These are phyloP conservation scores for Lasioglossum zephyrum DNA, from an alignment of 2,888 invertebrate species.

Conservation along the genomic window DNA sequence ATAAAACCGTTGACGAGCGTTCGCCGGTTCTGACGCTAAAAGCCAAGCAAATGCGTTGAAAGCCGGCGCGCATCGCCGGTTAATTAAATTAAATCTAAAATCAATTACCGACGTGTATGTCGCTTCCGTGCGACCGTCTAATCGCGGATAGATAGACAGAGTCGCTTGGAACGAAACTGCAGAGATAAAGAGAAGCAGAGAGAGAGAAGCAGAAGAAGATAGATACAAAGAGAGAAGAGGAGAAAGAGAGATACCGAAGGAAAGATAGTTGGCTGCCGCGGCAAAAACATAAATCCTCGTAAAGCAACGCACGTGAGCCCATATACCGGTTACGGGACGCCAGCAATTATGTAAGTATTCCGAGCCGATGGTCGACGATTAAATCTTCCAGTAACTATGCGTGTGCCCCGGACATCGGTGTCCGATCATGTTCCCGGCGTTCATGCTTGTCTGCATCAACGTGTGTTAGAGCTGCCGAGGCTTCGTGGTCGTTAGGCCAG, in stretches of 20 bases:
- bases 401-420: conserved; percentile 29
- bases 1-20: conserved; percentile 28
- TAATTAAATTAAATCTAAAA: conserved; percentile 70
- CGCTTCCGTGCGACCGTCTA: conserved; percentile 55
- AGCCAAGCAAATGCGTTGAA: conserved; percentile 53
- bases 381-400: conserved; percentile 64
- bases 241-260: conserved; percentile 20
- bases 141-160: conserved; percentile 29
- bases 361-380: conserved; percentile 67
- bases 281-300: conserved; percentile 70
- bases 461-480: neutral
- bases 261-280: conserved; percentile 35
- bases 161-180: neutral
- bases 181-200: neutral
- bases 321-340: conserved; percentile 61
- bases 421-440: conserved; percentile 15
- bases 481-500: conserved; percentile 46
- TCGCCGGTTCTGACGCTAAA: conserved; percentile 29
- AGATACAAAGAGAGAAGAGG: neutral
- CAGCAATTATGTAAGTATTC: conserved; percentile 69
- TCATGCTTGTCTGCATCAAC: neutral
- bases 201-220: neutral
- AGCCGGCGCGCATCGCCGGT: conserved; percentile 51
- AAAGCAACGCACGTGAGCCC: conserved; percentile 63
- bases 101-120: conserved; percentile 61